These are phyloP conservation scores for Anaspis maculata DNA, from an alignment of 2,888 invertebrate species.

Conservation along the genomic window DNA sequence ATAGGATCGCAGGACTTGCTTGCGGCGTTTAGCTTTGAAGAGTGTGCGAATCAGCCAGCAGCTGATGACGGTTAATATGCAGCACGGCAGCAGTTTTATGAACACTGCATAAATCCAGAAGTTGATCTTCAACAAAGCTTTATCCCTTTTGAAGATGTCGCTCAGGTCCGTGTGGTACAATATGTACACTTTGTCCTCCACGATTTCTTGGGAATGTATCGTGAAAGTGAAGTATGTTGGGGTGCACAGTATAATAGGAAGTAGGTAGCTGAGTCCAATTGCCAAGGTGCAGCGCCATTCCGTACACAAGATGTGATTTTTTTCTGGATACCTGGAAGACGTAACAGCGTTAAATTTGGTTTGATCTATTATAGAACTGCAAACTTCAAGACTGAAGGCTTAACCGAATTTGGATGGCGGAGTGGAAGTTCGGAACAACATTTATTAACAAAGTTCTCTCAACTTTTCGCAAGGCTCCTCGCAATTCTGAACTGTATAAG, in stretches of 20 bases:
- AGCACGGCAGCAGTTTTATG: slow-evolving; percentile 72
- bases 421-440: no score
- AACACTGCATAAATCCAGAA: slow-evolving; percentile 77
- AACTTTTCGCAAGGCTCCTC: no score
- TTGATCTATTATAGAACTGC: no score
- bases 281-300: slow-evolving; percentile 68
- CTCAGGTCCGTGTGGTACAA: slow-evolving; percentile 50
- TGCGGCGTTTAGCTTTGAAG: slow-evolving; percentile 66
- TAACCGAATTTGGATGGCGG: no score
- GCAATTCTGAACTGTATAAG: no score
- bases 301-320: slow-evolving; percentile 65
- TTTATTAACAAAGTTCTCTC: no score
- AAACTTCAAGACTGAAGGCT: no score
- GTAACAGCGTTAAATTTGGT: no score
- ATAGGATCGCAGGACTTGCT: slow-evolving; percentile 60
- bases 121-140: slow-evolving; percentile 49
- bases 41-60: slow-evolving; percentile 63
- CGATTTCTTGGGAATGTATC: slow-evolving; percentile 46
- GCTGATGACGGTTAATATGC: slow-evolving; percentile 65
- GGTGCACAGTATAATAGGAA: slow-evolving; percentile 72
- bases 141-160: slow-evolving; percentile 37
- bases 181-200: slow-evolving; percentile 50
- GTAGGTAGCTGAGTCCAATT: slow-evolving; percentile 65
- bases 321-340: slow-evolving; percentile 69
- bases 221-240: slow-evolving; percentile 73